These are phyloP conservation scores for Orthonyx spaldingii DNA, from an alignment of 2,113 vertebrate genomes.

Conservation along the genomic window DNA sequence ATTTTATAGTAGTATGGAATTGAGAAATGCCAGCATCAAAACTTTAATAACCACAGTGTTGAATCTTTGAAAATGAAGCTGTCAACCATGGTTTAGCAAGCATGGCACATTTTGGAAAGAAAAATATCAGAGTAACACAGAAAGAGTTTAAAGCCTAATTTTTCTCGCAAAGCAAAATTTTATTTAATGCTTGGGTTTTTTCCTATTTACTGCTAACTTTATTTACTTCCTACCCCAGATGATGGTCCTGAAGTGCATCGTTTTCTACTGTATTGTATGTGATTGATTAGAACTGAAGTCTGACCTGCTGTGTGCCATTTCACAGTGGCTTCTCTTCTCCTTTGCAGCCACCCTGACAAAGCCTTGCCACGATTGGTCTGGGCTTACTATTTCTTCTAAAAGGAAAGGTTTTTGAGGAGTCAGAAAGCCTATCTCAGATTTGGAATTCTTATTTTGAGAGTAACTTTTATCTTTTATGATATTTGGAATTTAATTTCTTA, in stretches of 20 bases:
- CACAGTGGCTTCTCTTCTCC: not conserved
- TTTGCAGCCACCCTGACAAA: not conserved
- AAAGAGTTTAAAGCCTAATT: not conserved
- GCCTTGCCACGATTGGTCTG: rapidly evolving
- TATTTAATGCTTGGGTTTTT: not conserved
- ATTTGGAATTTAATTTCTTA: not conserved
- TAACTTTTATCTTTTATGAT: not conserved
- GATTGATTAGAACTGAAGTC: not conserved
- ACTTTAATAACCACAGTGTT: not conserved
- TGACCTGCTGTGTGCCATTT: not conserved
- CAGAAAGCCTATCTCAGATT: not conserved
- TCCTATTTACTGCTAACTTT: not conserved
- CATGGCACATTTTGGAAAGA: not conserved
- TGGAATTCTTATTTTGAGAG: not conserved
- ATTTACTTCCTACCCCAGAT: not conserved
- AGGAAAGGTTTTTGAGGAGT: not conserved
- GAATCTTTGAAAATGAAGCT: not conserved
- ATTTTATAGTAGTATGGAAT: not conserved
- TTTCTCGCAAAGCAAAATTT: not conserved
- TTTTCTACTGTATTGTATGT: not conserved
- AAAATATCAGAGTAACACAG: not conserved
- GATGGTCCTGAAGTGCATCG: not conserved
- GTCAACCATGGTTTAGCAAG: not conserved
- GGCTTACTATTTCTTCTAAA: not conserved
- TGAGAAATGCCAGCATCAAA: not conserved